Conservation (phyloP, 2,113 vertebrate genomes). For the Brachyhypopomus gauderio region DNA sequence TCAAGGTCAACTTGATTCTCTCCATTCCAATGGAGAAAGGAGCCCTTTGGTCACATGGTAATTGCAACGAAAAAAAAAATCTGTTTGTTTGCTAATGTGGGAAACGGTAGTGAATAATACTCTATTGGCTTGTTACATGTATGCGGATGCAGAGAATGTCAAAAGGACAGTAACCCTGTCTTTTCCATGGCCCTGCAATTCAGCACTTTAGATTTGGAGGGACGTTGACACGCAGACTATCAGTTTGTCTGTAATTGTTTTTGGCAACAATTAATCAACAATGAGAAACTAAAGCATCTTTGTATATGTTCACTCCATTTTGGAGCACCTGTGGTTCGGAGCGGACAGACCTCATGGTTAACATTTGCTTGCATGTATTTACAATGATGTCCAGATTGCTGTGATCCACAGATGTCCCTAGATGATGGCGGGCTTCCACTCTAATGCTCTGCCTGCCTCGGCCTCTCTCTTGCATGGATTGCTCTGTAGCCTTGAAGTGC, state of each 20-base stretch:
- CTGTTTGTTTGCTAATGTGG: not conserved
- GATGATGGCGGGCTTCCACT: not conserved
- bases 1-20: conserved; percentile 59
- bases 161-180: not conserved
- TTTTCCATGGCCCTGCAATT: not conserved
- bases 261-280: no score
- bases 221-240: not conserved
- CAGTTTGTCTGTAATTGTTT: no score
- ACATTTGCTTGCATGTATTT: not conserved
- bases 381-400: conserved; percentile 16
- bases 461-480: not conserved
- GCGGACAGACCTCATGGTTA: not conserved
- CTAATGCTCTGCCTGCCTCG: not conserved
- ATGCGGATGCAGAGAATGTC: not conserved
- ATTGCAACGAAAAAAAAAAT: not conserved
- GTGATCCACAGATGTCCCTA: conserved; percentile 6
- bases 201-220: not conserved
- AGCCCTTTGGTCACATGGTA: conserved; percentile 1
- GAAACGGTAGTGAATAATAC: not conserved
- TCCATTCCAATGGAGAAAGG: conserved; percentile 6
- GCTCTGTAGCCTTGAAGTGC: not conserved
- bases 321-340: not conserved
- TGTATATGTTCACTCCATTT: not conserved
- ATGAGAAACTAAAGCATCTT: not conserved
- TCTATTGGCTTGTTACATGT: not conserved